Evolutionary conservation across 2,797 vertebrate genomes (phyloP), one percentile per base, ranked within the genome.

Genomic region (Sebastes cheni): DNA sequence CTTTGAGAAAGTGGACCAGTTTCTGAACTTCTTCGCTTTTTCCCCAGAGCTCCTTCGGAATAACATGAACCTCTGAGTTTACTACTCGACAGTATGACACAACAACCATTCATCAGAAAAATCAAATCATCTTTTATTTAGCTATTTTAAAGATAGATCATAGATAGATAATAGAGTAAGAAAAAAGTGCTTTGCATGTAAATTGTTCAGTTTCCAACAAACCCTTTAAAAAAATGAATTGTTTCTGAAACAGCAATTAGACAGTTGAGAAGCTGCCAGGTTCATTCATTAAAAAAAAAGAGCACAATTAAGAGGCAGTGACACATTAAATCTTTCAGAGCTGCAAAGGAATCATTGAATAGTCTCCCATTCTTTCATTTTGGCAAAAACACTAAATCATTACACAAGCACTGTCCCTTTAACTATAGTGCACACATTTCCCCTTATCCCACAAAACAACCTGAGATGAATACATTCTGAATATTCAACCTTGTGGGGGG

Each of bases 51-150:
- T 25, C 29, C 20, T 42, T 27, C 3, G 7, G 36, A n/a, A 25
- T 18, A 10, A 18, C 6, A 36, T 13, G 6, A 74, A 52, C 18
- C 16, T 62, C 22, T 20, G 2, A 32, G 8, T 23, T 36, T 3
- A 12, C 2, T 12, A 20, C 59, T 8, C 13, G 0, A 74, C 2
- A n/a, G 8, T 39, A 25, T 7, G 25, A 54, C 29, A 52, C 25
- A 32, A 58, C 2, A 67, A 34, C 20, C 6, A 59, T 27, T 52
- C 0, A 73, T 22, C 5, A 30, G 6, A 30, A 1, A 69, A 46
- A 67, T 42, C 4, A 25, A 67, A 29, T 61, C 23, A 73, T 22
- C 0, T 75, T 85, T 83, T 84, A 84, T 86, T 83, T 6, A 54
- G 34, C 0, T 7, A 78, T 68, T 74, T 76, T 18, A 56, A 78